Conservation (phyloP, 2,113 vertebrate species). For the Pipa parva region DNA sequence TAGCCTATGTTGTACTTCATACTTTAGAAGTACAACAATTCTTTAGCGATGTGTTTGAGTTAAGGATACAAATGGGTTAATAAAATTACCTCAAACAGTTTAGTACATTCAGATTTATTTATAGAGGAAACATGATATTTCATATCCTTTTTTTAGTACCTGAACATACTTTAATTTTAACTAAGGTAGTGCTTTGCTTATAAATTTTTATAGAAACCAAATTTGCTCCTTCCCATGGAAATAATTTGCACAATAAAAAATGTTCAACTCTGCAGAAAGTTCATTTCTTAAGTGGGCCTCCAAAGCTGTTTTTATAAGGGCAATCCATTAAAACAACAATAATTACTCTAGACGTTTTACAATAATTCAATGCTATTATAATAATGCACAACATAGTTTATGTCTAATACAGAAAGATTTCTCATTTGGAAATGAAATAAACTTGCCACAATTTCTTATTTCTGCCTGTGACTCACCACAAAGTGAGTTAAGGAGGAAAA, state of each 20-base stretch:
- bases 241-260: conserved; percentile 35
- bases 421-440: conserved; percentile 17
- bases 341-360: conserved; percentile 25
- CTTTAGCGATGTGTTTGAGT: too few relatives aligned
- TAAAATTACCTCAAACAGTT: too few relatives aligned
- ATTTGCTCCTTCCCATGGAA: conserved; percentile 36
- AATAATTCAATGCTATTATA: conserved; percentile 36
- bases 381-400: conserved; percentile 12
- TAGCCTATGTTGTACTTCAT: too few relatives aligned
- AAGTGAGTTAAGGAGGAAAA: too few relatives aligned
- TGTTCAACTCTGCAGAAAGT: conserved; percentile 26
- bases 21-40: too few relatives aligned
- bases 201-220: conserved; percentile 20
- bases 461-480: conserved; percentile 18
- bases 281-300: conserved; percentile 33
- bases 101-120: too few relatives aligned
- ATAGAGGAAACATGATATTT: too few relatives aligned
- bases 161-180: conserved; percentile 25
- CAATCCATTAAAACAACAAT: conserved; percentile 36
- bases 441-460: conserved; percentile 7
- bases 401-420: conserved; percentile 6
- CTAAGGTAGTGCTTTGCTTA: conserved; percentile 12
- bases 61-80: too few relatives aligned
- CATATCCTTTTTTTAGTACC: too few relatives aligned
- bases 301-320: conserved; percentile 33